Base-by-base conservation (phyloP, 2,888 invertebrate species). In the Anoplius nigerrimus region DNA sequence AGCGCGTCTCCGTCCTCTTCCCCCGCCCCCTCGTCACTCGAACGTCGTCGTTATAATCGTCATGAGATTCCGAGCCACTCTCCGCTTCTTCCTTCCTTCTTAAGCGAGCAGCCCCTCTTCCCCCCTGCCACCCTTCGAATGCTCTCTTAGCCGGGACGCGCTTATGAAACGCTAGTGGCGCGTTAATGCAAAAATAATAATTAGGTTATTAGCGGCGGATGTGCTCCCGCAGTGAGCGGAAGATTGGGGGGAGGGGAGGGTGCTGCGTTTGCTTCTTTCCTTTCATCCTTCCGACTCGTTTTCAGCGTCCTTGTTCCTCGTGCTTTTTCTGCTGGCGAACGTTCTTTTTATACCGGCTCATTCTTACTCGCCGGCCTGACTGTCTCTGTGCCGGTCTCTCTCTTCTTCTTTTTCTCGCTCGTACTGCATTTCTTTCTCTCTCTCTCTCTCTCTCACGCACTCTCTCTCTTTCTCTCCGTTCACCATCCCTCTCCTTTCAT, bases 141-240 rank as follows among this genome's bases (percentile, higher is more conserved):
- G 34, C 34, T 34, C 56, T 45, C 54, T 62, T 62, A 62, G 45
- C 13, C 15, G 27, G 15, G 60, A 18, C 15, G 52, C 16, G 52
- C 34, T 27, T 24, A 52, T 42, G 42, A n/a, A 24, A 27, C 11
- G 24, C 16, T 53, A 13, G 58, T n/a, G 24, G 4, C 4, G 42
- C 24, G 45, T 45, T 57, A 52, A 52, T 56, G 54, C 62, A 42
- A 53, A 34, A 55, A 45, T 34, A 58, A 53, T 72, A 65, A 68
- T 56, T 65, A 45, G 65, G 56, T 72, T 72, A 57, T 66, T 58
- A 71, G 45, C 57, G 42, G 45, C 46, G 15, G 53, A 54, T 43
- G 34, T 6, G 34, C 34, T 34, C 4, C 11, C 11, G 34, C 11
- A 6, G 2, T 11, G 4, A 34, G 11, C 11, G 34, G n/a, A n/a